Conservation (phyloP, 2,888 invertebrate genomes). For the Chrysolina haemoptera region DNA sequence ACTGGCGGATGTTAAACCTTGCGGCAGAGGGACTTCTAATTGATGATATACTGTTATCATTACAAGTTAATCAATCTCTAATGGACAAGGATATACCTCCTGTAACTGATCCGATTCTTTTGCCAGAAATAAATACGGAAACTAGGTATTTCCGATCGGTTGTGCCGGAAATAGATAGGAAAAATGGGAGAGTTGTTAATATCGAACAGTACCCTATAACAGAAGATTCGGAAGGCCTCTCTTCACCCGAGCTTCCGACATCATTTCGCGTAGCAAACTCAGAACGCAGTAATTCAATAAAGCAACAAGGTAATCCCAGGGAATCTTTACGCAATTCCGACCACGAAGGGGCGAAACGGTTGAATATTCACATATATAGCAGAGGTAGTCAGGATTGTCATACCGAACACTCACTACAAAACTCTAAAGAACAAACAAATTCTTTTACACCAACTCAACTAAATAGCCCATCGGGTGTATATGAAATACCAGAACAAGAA, state of each 20-base stretch:
- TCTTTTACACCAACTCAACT: no score
- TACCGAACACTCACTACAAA: not conserved
- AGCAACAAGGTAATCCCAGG: not conserved
- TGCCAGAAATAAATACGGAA: not conserved
- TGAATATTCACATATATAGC: not conserved
- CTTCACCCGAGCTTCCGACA: not conserved
- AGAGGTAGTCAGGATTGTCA: not conserved
- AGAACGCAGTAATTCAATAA: not conserved
- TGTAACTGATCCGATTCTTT: not conserved
- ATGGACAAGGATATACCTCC: conserved; percentile 6
- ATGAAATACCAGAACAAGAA: not conserved
- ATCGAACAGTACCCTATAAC: not conserved
- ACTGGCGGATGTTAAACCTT: conserved; percentile 7
- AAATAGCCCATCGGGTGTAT: no score
- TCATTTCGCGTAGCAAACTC: conserved; percentile 12
- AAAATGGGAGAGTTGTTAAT: conserved; percentile 6
- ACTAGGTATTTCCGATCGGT: no score
- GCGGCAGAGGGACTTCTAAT: not conserved
- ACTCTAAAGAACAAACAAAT: not conserved
- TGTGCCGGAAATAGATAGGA: not conserved
- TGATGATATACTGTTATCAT: conserved; percentile 12
- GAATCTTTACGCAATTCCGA: conserved; percentile 1
- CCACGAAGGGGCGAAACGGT: not conserved
- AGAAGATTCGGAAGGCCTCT: not conserved
- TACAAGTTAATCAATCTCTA: not conserved